Conservation (phyloP, 2,888 invertebrate species). For the Branchinecta sandiegonensis region DNA sequence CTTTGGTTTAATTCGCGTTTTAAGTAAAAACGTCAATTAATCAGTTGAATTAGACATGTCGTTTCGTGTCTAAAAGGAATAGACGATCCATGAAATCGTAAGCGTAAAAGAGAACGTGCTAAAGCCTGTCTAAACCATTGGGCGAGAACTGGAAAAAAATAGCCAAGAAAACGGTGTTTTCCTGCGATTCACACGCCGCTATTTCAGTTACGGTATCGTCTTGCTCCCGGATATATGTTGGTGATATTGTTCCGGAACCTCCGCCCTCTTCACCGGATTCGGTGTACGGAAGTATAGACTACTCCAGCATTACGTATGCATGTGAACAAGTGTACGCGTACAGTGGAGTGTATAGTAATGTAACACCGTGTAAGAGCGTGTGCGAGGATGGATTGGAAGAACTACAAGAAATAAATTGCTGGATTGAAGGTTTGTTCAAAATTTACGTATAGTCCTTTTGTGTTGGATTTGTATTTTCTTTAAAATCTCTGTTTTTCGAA, state of each 20-base stretch:
- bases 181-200: background rate
- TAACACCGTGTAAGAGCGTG: background rate
- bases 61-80: too few species aligned
- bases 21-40: too few species aligned
- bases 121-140: too few species aligned
- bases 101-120: too few species aligned
- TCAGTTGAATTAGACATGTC: too few species aligned
- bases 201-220: constrained; percentile 6
- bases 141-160: too few species aligned
- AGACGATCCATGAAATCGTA: too few species aligned
- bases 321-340: constrained; percentile 1
- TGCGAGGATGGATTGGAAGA: background rate
- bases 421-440: constrained; percentile 20
- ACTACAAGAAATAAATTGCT: constrained; percentile 18
- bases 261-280: constrained; percentile 14
- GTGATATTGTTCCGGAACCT: background rate
- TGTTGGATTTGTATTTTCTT: too few species aligned
- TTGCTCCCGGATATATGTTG: background rate
- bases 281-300: constrained; percentile 1
- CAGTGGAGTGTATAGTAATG: background rate
- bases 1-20: too few species aligned
- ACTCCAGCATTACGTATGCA: background rate
- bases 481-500: too few species aligned
- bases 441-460: background rate
- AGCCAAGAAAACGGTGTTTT: too few species aligned